Evolutionary conservation across 2,113 vertebrate genomes (phyloP).

Genomic region (Corythoichthys intestinalis): DNA sequence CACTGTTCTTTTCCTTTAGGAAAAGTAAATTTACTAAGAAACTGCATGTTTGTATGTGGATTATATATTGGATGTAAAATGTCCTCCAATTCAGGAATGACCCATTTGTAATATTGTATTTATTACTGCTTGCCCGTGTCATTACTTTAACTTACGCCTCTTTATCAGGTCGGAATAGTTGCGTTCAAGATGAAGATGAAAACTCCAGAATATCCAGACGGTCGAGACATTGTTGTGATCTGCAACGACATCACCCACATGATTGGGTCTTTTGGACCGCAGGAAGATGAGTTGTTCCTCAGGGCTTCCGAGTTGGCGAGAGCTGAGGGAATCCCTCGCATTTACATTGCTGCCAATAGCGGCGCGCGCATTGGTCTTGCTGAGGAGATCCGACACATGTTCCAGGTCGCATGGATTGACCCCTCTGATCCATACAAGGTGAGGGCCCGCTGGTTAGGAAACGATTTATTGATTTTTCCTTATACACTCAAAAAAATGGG

Average conservation of each 20-base stretch:
- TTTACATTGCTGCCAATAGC: constrained; percentile 93
- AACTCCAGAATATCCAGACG: constrained; percentile 85
- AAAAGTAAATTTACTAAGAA: too few relatives aligned
- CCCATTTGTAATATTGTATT: background rate
- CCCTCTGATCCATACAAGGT: constrained; percentile 86
- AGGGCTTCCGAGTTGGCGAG: constrained; percentile 85
- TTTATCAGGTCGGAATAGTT: constrained; percentile 90
- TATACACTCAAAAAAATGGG: too few relatives aligned
- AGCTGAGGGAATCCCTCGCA: constrained; percentile 81
- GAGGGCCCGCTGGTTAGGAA: background rate
- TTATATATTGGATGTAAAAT: too few relatives aligned
- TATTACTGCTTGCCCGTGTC: background rate
- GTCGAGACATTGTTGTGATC: constrained; percentile 85
- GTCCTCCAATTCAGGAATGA: too few relatives aligned
- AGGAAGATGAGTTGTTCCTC: constrained; percentile 89
- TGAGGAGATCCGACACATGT: constrained; percentile 89
- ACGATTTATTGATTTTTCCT: too few relatives aligned
- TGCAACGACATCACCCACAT: constrained; percentile 92
- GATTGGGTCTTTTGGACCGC: constrained; percentile 88
- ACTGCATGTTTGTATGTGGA: too few relatives aligned
- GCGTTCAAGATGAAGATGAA: constrained; percentile 92
- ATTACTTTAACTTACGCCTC: background rate
- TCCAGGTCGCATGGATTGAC: constrained; percentile 94
- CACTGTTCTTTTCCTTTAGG: too few relatives aligned
- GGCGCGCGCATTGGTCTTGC: constrained; percentile 93